Base-by-base conservation (phyloP, 2,113 vertebrate species). In the Ciconia stormi region DNA sequence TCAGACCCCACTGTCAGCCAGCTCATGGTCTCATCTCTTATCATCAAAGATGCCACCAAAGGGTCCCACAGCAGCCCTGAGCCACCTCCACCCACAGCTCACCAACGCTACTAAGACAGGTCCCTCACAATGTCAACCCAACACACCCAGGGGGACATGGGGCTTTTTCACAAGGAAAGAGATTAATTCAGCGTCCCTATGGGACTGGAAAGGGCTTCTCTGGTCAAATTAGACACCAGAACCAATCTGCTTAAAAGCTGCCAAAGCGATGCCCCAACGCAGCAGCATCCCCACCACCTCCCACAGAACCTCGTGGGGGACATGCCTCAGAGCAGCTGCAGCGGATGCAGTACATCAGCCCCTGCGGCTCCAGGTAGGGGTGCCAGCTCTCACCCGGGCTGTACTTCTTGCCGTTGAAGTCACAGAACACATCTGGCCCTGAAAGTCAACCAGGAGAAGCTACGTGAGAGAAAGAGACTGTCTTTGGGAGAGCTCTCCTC, bases 341-440 rank as follows among this genome's bases (percentile, higher is more conserved):
- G 62, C 98, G 98, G 96, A 99, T 98, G 97, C 99, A 99, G 98
- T 98, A 99, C 98, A 99, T 99, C 67, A 99, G 94, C 46, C 99
- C 99, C 62, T 99, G 99, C 0, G 99, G 99, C 96, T 99, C 99
- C 95, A 99, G 95, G 97, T 99, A 99, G 53, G 99, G 99, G 89
- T 99, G 99, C 99, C 99, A 99, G 98, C 99, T 99, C 93, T 99
- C 99, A 3, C 99, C 99, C 0, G 98, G 98, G 72, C 95, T 98
- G 91, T 99, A 99, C 14, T 97, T 99, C 98, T 99, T 99, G 85
- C 99, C 99, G 30, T 99, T 99, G 97, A 99, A 99, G 82, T 98
- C 98, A 17, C 99, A 99, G 83, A 98, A 98, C 38, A 97, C 84
- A n/a, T 98, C 98, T 1, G 98, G 97, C 66, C 98, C 99, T 99